Evolutionary conservation across 2,113 vertebrate genomes (phyloP).

Genomic region (Nycticryphes semicollaris): DNA sequence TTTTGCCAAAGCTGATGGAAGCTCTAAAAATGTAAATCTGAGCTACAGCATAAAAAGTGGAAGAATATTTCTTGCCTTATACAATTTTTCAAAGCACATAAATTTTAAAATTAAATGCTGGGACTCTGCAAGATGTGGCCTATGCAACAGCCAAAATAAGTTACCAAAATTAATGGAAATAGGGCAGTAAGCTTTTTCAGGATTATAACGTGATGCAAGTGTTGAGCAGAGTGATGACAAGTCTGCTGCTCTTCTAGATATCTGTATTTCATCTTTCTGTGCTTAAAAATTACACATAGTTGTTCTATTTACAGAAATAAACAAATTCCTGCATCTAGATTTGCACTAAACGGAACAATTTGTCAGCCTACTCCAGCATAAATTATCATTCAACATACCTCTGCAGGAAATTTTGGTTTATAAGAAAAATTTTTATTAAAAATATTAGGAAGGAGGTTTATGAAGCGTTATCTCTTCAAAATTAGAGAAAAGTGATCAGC

Average conservation of each 20-base stretch:
- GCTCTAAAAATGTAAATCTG: conserved; percentile 49
- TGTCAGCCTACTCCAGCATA: not conserved
- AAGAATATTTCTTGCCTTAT: conserved; percentile 40
- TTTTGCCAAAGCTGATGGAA: conserved; percentile 72
- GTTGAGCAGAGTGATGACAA: conserved; percentile 38
- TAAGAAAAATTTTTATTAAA: not conserved
- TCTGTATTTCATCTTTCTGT: not conserved
- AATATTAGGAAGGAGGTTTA: not conserved
- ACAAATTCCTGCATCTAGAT: not conserved
- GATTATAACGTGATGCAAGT: conserved; percentile 40
- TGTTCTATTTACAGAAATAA: not conserved
- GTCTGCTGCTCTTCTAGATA: not conserved
- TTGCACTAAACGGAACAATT: not conserved
- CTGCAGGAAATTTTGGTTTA: not conserved
- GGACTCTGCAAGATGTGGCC: not conserved
- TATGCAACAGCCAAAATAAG: conserved; percentile 37
- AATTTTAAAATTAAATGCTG: conserved; percentile 36
- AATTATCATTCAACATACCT: not conserved
- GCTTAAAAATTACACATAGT: not conserved
- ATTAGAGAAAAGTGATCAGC: not conserved
- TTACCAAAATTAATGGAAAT: conserved; percentile 50
- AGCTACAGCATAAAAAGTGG: conserved; percentile 32
- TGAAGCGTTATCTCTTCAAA: not conserved
- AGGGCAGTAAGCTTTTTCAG: not conserved
- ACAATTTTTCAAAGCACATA: conserved; percentile 48